Conservation (phyloP, 2,888 invertebrate genomes). For the Noctua janthina region DNA sequence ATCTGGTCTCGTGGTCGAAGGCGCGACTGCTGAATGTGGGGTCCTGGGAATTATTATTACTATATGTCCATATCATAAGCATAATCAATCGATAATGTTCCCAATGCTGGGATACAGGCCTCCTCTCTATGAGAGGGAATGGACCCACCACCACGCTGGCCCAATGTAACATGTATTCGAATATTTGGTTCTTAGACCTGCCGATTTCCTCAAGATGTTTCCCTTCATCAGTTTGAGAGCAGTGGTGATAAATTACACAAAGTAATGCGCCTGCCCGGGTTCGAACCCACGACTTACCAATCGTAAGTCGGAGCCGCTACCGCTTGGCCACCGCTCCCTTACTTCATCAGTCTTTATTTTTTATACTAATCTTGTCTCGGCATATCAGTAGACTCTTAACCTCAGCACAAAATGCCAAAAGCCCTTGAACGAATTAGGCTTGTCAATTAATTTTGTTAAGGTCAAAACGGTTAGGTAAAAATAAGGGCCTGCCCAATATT, state of each 20-base stretch:
- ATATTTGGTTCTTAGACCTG: neutral
- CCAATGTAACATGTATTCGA: neutral
- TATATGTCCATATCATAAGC: neutral
- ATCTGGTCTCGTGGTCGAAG: neutral
- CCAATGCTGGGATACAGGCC: neutral
- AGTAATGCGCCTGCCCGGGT: neutral
- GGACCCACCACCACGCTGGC: neutral
- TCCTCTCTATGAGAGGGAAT: neutral
- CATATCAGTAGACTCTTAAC: constrained; percentile 16
- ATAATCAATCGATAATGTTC: neutral
- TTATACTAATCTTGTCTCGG: neutral
- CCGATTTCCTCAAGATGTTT: neutral
- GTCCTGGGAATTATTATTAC: neutral
- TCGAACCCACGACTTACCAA: neutral
- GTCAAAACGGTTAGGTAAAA: constrained; percentile 9
- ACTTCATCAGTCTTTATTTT: neutral
- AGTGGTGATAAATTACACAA: neutral
- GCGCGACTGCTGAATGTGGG: neutral
- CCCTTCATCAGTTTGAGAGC: neutral
- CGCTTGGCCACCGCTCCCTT: neutral
- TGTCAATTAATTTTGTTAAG: constrained; percentile 25
- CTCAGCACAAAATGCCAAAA: neutral
- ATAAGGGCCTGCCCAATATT: constrained; percentile 20
- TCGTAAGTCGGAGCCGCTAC: neutral
- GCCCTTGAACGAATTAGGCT: constrained; percentile 26